A percentile compares a stretch with the other conserved stretches of the same genome.
phyloP scores from a whole-genome alignment of 30 jellyfish, hydroid and myxozoan genomes.

The Aurelia aurita complex sp. Pacific region DNA sequence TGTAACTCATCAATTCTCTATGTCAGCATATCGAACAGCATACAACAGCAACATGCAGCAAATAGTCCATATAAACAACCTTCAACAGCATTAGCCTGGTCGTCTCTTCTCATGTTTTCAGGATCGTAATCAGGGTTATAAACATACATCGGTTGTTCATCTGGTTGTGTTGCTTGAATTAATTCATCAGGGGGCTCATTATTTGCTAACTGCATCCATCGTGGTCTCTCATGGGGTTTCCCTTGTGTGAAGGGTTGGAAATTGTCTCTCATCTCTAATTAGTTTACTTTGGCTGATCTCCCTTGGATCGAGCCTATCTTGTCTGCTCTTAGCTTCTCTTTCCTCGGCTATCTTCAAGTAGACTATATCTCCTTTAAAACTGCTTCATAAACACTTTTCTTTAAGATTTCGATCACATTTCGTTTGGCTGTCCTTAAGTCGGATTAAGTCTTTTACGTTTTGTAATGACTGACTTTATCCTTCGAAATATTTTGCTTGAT shows the following conservation, averaged over 20 bases:
- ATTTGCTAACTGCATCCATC: constrained; percentile 56
- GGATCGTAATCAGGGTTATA: constrained; percentile 45
- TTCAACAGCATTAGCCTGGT: constrained; percentile 51
- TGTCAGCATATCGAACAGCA: constrained; percentile 65
- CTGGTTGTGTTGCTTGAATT: constrained; percentile 73
- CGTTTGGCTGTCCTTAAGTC: too few relatives aligned
- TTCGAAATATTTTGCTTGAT: too few relatives aligned
- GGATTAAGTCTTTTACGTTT: too few relatives aligned
- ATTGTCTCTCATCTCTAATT: constrained; percentile 40
- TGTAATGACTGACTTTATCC: too few relatives aligned
- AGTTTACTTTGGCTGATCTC: too few relatives aligned
- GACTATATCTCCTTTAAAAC: too few relatives aligned
- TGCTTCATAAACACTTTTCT: too few relatives aligned
- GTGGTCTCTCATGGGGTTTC: constrained; percentile 51
- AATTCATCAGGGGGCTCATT: constrained; percentile 70
- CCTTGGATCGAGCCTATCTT: too few relatives aligned
- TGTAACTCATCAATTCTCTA: neutral
- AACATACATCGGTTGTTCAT: constrained; percentile 23
- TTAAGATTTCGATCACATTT: too few relatives aligned
- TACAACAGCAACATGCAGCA: constrained; percentile 83
- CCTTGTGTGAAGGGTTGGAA: constrained; percentile 72
- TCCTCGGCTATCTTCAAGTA: too few relatives aligned
- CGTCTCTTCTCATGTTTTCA: constrained; percentile 51
- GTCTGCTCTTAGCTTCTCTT: too few relatives aligned
- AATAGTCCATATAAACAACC: constrained; percentile 78